phyloP scores from a whole-genome alignment of 2,888 invertebrate genomes.

The Lysandra bellargus region DNA sequence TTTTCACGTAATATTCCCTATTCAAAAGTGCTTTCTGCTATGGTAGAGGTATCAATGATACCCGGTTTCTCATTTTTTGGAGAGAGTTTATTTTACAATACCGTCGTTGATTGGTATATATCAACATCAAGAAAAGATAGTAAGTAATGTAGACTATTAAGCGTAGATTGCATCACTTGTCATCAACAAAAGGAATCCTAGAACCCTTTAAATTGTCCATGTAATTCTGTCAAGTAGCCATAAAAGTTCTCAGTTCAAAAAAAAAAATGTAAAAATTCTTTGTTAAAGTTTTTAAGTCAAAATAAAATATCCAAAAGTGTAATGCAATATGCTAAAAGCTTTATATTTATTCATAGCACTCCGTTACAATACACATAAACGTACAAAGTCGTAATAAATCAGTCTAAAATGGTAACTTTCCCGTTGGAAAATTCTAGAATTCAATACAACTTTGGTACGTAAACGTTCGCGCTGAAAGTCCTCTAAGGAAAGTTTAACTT shows the following conservation, averaged over 20 bases:
- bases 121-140: no score
- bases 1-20: no score
- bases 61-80: no score
- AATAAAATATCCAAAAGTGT: neutral
- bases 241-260: neutral
- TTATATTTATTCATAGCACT: conserved; percentile 10
- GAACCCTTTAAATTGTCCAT: neutral
- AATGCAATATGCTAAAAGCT: neutral
- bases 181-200: neutral
- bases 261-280: neutral
- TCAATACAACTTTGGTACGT: conserved; percentile 3
- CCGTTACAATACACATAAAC: conserved; percentile 9
- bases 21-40: no score
- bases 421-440: conserved; percentile 8
- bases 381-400: conserved; percentile 8
- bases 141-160: neutral
- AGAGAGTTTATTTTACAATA: no score
- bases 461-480: neutral
- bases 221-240: neutral
- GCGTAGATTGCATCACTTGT: neutral
- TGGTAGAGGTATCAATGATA: no score
- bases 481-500: neutral
- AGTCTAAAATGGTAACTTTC: neutral
- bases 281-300: neutral
- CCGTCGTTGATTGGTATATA: no score